Base-by-base conservation (phyloP, 2,888 invertebrate species). In the Furcula furcula region DNA sequence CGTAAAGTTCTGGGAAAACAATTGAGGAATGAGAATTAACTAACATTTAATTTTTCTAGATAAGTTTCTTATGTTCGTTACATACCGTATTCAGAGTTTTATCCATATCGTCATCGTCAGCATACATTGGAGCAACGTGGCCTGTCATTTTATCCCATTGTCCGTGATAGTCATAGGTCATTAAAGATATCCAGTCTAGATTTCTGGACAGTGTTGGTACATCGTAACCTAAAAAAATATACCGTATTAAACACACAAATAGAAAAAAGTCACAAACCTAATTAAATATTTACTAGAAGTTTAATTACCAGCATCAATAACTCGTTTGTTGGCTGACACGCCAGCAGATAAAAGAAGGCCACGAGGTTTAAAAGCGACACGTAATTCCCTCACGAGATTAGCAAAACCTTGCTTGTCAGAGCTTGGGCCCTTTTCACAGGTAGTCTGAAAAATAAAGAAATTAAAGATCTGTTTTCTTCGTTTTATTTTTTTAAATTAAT, bases 141-240 rank as follows among this genome's bases (percentile, higher is more conserved):
- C 97, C 97, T 0, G 97, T 97, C 52, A 93, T 92, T 73, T 95
- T 95, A 63, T 97, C 97, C 96, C 96, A 97, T 63, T 96, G 96
- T 0, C 97, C 97, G 58, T 97, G 96, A 65, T 94, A 97, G 65
- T 97, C 97, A 65, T 97, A 97, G 0, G 95, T 92, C 97, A 97
- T 97, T 0, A 97, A 92, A 0, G 96, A 93, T 48, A 97, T 96
- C 95, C 96, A 97, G 71, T 97, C 96, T 40, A 97, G 89, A 65
- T 95, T 93, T 40, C 90, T 83, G 0, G 94, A 92, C n/a, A 97
- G 67, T 0, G 90, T 76, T 0, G 94, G 92, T 0, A 97, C 93
- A 61, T 97, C 94, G 65, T 97, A 97, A 0, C 79, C 89, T 89
- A 42, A 25, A 65, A 51, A 14, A 20, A 29, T 27, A 7, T 21